Conservation (phyloP, 64 coral and sea anemone genomes). For the Stichodactyla mertensii region DNA sequence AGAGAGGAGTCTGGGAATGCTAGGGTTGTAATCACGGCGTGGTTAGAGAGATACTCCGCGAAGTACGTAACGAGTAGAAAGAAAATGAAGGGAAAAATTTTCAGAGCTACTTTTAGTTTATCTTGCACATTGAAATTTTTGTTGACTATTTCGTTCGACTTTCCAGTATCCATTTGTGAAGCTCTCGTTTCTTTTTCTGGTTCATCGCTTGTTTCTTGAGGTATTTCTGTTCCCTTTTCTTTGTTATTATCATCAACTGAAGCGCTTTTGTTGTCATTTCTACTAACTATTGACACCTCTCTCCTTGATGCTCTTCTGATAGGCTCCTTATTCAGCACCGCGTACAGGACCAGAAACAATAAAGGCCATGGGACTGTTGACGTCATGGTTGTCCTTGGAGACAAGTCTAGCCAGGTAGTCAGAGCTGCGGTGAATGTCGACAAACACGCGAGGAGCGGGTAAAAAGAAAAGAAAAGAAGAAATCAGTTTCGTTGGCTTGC, state of each 20-base stretch:
- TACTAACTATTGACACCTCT: background rate
- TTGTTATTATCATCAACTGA: background rate
- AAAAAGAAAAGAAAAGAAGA: too few species aligned
- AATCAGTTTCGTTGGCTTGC: too few species aligned
- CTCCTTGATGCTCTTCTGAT: background rate
- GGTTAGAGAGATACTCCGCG: constrained; percentile 79
- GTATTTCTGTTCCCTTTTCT: background rate
- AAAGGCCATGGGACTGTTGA: constrained; percentile 70
- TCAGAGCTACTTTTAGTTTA: constrained; percentile 40
- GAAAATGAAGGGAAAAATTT: constrained; percentile 65
- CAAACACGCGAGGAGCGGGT: too few species aligned
- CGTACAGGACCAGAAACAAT: constrained; percentile 48
- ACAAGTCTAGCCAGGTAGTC: constrained; percentile 61
- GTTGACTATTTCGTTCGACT: background rate
- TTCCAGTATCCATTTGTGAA: background rate
- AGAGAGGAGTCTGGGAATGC: constrained; percentile 55
- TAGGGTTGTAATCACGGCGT: constrained; percentile 73
- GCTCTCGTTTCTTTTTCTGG: background rate
- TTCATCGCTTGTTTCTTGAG: too few species aligned
- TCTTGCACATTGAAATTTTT: background rate
- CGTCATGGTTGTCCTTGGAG: constrained; percentile 65
- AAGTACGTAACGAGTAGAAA: constrained; percentile 82
- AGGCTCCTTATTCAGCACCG: constrained; percentile 59
- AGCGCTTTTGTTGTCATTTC: too few species aligned
- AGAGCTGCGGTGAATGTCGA: constrained; percentile 36